Percentiles rank a stretch among this genome's conserved stretches.
Conservation (phyloP, 2,113 vertebrate genomes). For the Saiga tatarica region DNA sequence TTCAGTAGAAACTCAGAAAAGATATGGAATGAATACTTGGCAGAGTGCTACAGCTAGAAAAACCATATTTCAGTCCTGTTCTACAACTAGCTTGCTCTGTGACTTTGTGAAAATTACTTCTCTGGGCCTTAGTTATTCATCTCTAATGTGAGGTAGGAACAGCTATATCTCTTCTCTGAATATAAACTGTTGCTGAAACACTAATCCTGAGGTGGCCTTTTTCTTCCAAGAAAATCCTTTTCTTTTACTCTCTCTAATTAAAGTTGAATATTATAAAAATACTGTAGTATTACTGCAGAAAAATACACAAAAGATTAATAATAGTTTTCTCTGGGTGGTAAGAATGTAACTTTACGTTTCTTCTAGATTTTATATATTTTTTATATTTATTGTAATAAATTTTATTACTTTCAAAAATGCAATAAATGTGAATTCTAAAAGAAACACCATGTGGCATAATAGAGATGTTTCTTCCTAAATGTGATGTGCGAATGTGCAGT, state of each 20-base stretch:
- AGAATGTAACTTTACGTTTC: not conserved
- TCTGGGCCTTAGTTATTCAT: conserved; percentile 10
- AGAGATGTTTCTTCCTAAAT: not conserved
- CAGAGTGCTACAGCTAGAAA: not conserved
- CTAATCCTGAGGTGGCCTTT: not conserved
- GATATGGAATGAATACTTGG: not conserved
- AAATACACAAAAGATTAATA: not conserved
- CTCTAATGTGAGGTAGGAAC: not conserved
- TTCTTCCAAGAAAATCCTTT: not conserved
- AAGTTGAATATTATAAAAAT: conserved; percentile 24
- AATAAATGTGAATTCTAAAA: not conserved
- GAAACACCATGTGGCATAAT: not conserved
- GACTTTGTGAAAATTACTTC: conserved; percentile 21
- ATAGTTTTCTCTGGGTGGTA: not conserved
- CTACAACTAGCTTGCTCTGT: not conserved
- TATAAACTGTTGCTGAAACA: not conserved
- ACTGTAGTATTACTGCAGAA: not conserved
- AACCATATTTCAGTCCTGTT: not conserved
- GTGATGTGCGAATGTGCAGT: not conserved
- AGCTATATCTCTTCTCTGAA: not conserved
- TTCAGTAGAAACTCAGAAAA: conserved; percentile 37
- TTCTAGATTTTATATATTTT: not conserved
- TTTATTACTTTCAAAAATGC: not conserved
- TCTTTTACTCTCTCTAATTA: not conserved
- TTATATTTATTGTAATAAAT: conserved; percentile 10